Evolutionary conservation across 2,797 vertebrate species (phyloP).

Genomic region (Eidolon dupreanum): DNA sequence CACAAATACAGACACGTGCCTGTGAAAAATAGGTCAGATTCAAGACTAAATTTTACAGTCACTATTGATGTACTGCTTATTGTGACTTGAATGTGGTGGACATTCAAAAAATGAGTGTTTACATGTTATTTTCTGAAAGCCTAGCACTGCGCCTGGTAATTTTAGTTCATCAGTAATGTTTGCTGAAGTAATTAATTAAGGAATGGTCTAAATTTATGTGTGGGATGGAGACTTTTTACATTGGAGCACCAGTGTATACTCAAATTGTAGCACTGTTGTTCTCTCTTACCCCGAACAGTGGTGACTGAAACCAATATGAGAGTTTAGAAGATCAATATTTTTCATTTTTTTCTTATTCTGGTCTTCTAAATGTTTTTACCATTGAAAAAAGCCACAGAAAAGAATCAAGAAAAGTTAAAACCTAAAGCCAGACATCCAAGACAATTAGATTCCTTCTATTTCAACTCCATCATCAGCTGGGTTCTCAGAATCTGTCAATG

Average conservation of each 20-base stretch:
- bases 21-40: slow-evolving; percentile 38
- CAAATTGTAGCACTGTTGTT: neutral
- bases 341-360: slow-evolving; percentile 78
- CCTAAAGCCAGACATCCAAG: slow-evolving; percentile 80
- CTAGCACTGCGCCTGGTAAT: neutral
- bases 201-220: neutral
- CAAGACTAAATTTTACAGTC: neutral
- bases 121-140: neutral
- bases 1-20: neutral
- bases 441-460: slow-evolving; percentile 83
- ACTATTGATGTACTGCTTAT: neutral
- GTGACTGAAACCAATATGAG: slow-evolving; percentile 76
- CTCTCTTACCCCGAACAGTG: slow-evolving; percentile 58
- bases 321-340: slow-evolving; percentile 79
- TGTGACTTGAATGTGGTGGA: neutral
- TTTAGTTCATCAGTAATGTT: neutral
- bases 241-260: neutral
- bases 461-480: slow-evolving; percentile 79
- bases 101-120: neutral
- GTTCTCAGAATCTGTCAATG: slow-evolving; percentile 42
- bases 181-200: neutral
- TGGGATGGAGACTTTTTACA: neutral
- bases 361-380: slow-evolving; percentile 81
- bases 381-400: slow-evolving; percentile 64
- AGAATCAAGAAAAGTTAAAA: slow-evolving; percentile 83